Percentiles rank a stretch among this genome's conserved stretches.
Evolutionary conservation across 2,797 vertebrate genomes (phyloP).

Genomic region (Gymnodraco acuticeps): DNA sequence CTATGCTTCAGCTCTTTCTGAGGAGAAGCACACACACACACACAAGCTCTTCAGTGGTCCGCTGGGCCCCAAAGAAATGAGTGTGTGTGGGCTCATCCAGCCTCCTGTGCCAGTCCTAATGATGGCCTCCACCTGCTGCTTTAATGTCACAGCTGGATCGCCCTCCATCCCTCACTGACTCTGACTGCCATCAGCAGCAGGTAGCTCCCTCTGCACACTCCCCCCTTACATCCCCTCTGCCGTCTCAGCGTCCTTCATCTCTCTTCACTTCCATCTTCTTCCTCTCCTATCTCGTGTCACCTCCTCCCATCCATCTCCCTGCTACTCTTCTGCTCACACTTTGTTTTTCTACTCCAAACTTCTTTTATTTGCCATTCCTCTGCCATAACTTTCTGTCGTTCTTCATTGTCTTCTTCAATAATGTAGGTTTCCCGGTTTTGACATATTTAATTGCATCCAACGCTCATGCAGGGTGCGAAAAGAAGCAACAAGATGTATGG

Average conservation of each 20-base stretch:
- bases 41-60: conserved; percentile 85
- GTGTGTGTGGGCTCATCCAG: conserved; percentile 91
- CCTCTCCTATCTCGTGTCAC: conserved; percentile 51
- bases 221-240: conserved; percentile 59
- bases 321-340: neutral
- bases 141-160: conserved; percentile 99
- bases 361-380: no score
- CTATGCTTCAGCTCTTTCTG: conserved; percentile 64
- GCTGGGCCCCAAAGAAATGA: conserved; percentile 92
- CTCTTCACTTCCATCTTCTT: conserved; percentile 62
- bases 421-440: no score
- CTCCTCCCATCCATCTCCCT: conserved; percentile 46
- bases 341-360: neutral
- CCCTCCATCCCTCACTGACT: conserved; percentile 94
- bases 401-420: no score
- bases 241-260: conserved; percentile 62
- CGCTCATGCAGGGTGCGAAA: neutral
- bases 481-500: neutral
- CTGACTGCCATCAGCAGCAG: conserved; percentile 83
- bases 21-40: conserved; percentile 52
- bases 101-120: conserved; percentile 97
- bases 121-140: conserved; percentile 99
- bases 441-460: neutral
- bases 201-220: conserved; percentile 73
- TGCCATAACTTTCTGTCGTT: no score